Base-by-base conservation (phyloP, 2,888 invertebrate species). In the Galeruca laticollis region DNA sequence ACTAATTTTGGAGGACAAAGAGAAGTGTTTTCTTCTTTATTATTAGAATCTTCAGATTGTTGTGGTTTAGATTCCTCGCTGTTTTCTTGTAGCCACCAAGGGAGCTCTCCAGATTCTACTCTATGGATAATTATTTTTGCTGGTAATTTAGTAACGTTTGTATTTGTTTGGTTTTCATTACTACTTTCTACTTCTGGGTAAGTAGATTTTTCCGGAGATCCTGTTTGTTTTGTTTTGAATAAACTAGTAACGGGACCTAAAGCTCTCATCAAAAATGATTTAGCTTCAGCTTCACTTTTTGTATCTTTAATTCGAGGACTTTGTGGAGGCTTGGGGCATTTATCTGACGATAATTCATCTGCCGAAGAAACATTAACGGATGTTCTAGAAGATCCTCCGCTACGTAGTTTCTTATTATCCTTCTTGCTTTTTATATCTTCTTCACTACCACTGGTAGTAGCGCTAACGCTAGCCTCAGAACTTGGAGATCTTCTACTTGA, bases 171-270 rank as follows among this genome's bases (percentile, higher is more conserved):
- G 51, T 56, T 61, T 43, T 71, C 61, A 69, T 75, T 79, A 51
- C 79, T 80, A 54, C 77, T 75, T 10, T 86, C 87, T 6, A 74
- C 75, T 69, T 82, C 82, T 68, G 81, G 76, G 80, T 79, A 87
- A 33, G 85, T 85, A 72, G 83, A 85, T 68, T 85, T 88, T n/a
- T 90, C 90, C 64, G 81, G 85, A 31, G 86, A 85, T 37, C 72
- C 74, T 11, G 72, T 69, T 64, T 89, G 71, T 70, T 77, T 77
- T 0, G 61, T 86, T 83, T 90, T 92, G 80, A 93, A 93, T 73
- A 93, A 87, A 85, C 90, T 92, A 20, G 93, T 92, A 6, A 93
- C 92, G 0, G 93, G 93, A 59, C 92, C 93, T 77, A 94, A 84
- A 54, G 93, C 92, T 79, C 93, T 86, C 85, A 92, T 90, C 61